Evolutionary conservation across 2,113 vertebrate genomes (phyloP).

Genomic region (Maccullochella peelii): DNA sequence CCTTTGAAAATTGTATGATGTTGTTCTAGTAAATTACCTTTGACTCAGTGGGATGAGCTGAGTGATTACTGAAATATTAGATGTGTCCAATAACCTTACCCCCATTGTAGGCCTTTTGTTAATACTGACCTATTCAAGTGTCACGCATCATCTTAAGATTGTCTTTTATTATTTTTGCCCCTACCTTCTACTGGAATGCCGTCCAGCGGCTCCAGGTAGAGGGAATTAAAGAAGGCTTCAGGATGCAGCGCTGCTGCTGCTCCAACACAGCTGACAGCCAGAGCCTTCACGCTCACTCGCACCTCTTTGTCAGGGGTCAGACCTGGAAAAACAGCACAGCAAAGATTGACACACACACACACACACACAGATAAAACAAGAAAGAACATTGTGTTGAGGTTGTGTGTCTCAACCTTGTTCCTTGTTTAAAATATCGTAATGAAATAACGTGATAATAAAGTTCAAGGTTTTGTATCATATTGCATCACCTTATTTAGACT

Average conservation of each 20-base stretch:
- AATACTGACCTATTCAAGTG: background rate
- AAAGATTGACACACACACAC: background rate
- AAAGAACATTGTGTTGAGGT: background rate
- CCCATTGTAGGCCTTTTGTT: too few species aligned
- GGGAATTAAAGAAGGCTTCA: conserved; percentile 93
- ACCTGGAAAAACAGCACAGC: conserved; percentile 75
- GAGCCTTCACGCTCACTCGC: conserved; percentile 96
- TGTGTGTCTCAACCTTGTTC: background rate
- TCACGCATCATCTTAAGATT: background rate
- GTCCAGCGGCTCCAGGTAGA: conserved; percentile 90
- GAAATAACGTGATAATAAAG: background rate
- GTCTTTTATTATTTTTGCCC: background rate
- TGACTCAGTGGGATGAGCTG: background rate
- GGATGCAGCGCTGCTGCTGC: conserved; percentile 92
- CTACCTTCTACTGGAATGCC: conserved; percentile 84
- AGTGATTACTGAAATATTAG: background rate
- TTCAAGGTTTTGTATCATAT: background rate
- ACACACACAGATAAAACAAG: background rate
- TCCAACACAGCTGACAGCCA: conserved; percentile 95
- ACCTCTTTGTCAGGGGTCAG: conserved; percentile 94
- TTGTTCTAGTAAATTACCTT: background rate
- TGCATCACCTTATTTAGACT: background rate
- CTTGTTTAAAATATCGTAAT: background rate
- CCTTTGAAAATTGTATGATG: background rate
- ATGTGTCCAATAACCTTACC: too few species aligned